Evolutionary conservation across 2,113 vertebrate genomes (phyloP).

Genomic region (Perca schrenkii): DNA sequence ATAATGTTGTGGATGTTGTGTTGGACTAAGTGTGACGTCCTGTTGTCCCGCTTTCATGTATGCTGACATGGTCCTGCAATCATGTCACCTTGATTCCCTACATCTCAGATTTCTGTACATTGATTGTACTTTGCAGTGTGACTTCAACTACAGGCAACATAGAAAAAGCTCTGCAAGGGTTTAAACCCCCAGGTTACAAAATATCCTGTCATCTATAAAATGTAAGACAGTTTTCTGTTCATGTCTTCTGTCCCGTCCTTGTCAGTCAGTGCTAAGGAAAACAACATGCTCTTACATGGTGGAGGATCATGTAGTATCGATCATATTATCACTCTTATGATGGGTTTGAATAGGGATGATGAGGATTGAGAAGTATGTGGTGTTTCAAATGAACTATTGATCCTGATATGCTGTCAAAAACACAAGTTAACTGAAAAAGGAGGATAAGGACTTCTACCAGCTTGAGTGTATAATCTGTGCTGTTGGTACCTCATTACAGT

Average conservation of each 20-base stretch:
- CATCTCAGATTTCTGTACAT: neutral
- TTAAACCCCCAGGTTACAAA: neutral
- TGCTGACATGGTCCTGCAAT: neutral
- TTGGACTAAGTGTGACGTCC: neutral
- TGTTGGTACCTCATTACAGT: constrained; percentile 93
- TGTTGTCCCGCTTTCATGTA: neutral
- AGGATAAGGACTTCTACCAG: neutral
- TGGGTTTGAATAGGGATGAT: constrained; percentile 18
- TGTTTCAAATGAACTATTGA: constrained; percentile 50
- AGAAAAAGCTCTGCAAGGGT: neutral
- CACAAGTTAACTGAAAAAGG: constrained; percentile 9
- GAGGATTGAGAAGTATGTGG: constrained; percentile 2
- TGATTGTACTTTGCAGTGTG: neutral
- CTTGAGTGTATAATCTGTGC: neutral
- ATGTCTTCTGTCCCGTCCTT: neutral
- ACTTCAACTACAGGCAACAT: neutral
- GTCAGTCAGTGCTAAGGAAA: constrained; percentile 13
- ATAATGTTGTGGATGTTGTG: neutral
- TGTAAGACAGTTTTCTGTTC: neutral
- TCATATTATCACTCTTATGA: constrained; percentile 6
- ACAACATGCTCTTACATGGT: neutral
- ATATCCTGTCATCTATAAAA: constrained; percentile 7
- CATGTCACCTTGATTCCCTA: neutral
- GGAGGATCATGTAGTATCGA: constrained; percentile 15
- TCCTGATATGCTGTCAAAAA: constrained; percentile 35